Base-by-base conservation (phyloP, 1,140 invertebrate genomes). In the Mycetomoellerius zeteki region DNA sequence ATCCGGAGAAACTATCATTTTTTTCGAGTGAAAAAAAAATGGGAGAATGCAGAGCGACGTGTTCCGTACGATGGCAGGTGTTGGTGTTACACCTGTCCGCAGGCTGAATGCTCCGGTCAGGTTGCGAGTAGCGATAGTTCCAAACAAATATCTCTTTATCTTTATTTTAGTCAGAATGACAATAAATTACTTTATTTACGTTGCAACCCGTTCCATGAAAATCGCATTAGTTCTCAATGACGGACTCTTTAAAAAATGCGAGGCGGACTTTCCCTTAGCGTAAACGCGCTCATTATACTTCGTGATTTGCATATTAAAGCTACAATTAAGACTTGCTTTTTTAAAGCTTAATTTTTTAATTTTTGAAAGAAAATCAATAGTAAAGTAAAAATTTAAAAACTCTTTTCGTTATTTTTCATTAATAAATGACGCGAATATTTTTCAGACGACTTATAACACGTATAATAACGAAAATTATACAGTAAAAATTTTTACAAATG, bases 61-160 rank as follows among this genome's bases (percentile, higher is more conserved):
- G 73, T 84, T 50, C 30, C 80, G 78, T 27, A 72, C 30, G 64
- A 86, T 78, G 92, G 92, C 92, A 93, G 92, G 92, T 93, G 92
- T 91, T 86, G 88, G 89, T 90, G 90, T 86, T 92, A 92, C 92
- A 92, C 91, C 92, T 92, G 92, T 92, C 87, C 85, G 87, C 88
- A 75, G 88, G 73, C 87, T 89, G 89, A 90, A 85, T 88, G 81
- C 78, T 72, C 84, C 85, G 87, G 88, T 89, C 89, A 71, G 84
- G 67, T 84, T 90, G 87, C 50, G 85, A 85, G 72, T 58, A 54
- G 72, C 37, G 52, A 73, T 72, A 84, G 80, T 84, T 50, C 21
- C 69, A 84, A 84, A 84, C 80, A 62, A 84, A 75, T 75, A 75
- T 21, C 19, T 30, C 37, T 60, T 84, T 60, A 73, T 82, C 80